Conservation (phyloP, 2,797 vertebrate species). For the Anabas testudineus region DNA sequence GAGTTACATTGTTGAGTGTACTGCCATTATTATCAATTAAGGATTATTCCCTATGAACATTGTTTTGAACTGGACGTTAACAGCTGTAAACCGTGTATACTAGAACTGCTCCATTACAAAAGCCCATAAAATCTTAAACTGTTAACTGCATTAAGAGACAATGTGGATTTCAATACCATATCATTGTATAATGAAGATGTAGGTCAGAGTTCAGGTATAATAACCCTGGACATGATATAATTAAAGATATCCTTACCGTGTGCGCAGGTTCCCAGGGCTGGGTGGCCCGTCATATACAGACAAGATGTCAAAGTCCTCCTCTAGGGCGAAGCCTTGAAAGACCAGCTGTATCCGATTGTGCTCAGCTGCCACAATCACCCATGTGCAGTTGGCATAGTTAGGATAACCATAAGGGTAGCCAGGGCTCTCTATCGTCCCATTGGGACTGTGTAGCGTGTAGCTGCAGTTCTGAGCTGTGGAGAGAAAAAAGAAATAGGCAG, state of each 20-base stretch:
- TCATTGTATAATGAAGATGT: neutral
- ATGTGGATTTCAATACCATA: neutral
- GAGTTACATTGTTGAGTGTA: neutral
- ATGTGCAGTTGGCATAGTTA: constrained; percentile 99
- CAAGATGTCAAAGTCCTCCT: constrained; percentile 98
- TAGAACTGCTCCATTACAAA: too few species aligned
- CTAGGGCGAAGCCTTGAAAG: constrained; percentile 97
- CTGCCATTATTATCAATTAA: neutral
- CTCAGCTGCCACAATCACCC: constrained; percentile 94
- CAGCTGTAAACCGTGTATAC: too few species aligned
- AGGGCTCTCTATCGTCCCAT: constrained; percentile 97
- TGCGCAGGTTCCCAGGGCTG: constrained; percentile 92
- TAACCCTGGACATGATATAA: neutral
- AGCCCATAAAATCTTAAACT: constrained; percentile 2
- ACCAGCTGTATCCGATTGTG: constrained; percentile 98
- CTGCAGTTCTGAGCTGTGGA: constrained; percentile 96
- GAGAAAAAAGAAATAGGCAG: constrained; percentile 42
- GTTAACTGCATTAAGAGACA: neutral
- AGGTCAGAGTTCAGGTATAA: neutral
- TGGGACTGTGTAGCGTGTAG: constrained; percentile 91
- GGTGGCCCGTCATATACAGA: constrained; percentile 95
- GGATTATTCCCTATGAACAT: too few species aligned
- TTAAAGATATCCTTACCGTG: constrained; percentile 84
- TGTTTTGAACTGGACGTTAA: too few species aligned
- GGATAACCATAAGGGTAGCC: constrained; percentile 98